Conservation (phyloP, 2,797 vertebrate genomes). For the Fistularia tabacaria region DNA sequence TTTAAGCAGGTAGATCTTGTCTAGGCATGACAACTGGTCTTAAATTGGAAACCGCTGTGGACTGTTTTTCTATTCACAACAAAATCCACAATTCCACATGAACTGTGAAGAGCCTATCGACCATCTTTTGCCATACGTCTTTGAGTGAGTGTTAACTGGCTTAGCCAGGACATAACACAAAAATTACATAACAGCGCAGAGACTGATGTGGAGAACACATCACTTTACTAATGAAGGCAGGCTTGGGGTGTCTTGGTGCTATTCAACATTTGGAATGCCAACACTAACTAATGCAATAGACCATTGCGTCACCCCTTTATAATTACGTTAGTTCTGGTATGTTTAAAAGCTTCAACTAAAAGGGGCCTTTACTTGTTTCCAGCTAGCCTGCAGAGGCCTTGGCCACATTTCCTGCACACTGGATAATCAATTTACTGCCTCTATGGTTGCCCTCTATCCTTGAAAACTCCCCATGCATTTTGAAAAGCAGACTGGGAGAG, state of each 20-base stretch:
- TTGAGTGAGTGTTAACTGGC: conserved; percentile 22
- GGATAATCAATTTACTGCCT: conserved; percentile 64
- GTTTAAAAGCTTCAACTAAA: conserved; percentile 44
- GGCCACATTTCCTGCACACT: conserved; percentile 55
- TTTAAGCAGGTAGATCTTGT: too few species aligned
- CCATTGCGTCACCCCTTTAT: conserved; percentile 41
- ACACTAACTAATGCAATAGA: conserved; percentile 36
- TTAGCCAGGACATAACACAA: conserved; percentile 29
- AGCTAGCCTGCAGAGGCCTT: conserved; percentile 45
- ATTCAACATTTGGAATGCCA: conserved; percentile 45
- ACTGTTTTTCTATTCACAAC: too few species aligned
- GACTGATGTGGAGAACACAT: conserved; percentile 29
- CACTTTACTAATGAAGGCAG: conserved; percentile 31
- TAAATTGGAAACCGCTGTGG: too few species aligned
- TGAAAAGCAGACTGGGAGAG: conserved; percentile 14
- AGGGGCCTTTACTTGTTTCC: conserved; percentile 47
- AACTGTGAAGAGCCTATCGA: background rate
- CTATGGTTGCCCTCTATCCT: conserved; percentile 40
- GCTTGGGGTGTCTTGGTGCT: conserved; percentile 30
- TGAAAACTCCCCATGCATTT: conserved; percentile 41
- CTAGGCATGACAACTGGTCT: too few species aligned
- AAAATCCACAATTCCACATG: too few species aligned
- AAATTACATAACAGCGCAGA: conserved; percentile 51
- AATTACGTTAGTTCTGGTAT: conserved; percentile 62
- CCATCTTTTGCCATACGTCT: conserved; percentile 29